These are phyloP conservation scores for Rana temporaria DNA, from an alignment of 2,113 vertebrate genomes.

Conservation along the genomic window DNA sequence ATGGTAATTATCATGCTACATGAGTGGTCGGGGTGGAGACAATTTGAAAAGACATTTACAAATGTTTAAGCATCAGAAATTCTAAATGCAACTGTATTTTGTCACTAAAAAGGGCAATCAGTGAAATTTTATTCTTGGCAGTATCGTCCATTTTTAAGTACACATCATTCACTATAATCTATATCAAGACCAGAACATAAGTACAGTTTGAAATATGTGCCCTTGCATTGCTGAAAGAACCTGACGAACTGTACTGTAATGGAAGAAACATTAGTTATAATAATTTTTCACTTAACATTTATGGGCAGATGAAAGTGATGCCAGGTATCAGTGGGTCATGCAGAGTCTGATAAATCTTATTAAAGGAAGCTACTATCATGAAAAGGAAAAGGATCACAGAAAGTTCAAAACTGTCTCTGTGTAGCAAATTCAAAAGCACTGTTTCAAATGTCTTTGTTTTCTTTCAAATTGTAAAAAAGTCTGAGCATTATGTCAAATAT, in stretches of 20 bases:
- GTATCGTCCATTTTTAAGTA: background rate
- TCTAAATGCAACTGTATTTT: no score
- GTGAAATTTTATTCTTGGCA: background rate
- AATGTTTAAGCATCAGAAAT: no score
- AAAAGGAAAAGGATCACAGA: slow-evolving; percentile 36
- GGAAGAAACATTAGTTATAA: slow-evolving; percentile 47
- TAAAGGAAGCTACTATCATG: slow-evolving; percentile 32
- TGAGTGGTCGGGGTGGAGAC: no score
- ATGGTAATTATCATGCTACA: no score
- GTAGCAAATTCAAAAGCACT: background rate
- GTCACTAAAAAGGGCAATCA: no score
- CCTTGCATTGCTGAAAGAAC: slow-evolving; percentile 39
- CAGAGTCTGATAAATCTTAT: slow-evolving; percentile 46
- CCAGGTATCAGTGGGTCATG: slow-evolving; percentile 47
- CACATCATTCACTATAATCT: slow-evolving; percentile 30
- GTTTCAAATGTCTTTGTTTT: background rate
- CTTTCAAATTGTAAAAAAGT: background rate
- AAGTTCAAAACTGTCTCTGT: background rate
- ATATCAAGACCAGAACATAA: slow-evolving; percentile 31
- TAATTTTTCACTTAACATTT: slow-evolving; percentile 52
- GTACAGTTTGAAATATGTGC: slow-evolving; percentile 22
- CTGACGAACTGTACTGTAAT: slow-evolving; percentile 24
- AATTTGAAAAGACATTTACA: no score
- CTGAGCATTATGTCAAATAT: no score
- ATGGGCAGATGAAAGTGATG: slow-evolving; percentile 40